Conservation (phyloP, 2,797 vertebrate genomes). For the Smutsia temminckii region DNA sequence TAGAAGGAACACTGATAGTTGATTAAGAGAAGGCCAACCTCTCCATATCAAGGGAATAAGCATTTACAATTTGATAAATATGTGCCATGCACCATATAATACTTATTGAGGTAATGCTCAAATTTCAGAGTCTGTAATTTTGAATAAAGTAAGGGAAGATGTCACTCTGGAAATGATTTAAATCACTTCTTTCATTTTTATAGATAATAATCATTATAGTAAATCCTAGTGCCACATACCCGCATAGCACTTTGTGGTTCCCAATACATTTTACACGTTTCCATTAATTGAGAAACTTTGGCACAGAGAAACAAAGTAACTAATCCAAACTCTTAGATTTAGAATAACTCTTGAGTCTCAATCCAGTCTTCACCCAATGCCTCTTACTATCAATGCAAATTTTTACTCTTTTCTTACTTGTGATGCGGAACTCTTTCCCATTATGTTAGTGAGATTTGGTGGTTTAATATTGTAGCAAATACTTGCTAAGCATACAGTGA, state of each 20-base stretch:
- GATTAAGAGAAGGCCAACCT: not conserved
- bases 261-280: not conserved
- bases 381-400: not conserved
- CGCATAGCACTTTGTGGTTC: not conserved
- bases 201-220: not conserved
- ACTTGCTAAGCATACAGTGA: not conserved
- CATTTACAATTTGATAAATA: not conserved
- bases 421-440: not conserved
- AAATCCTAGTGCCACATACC: not conserved
- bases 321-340: not conserved
- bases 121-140: not conserved
- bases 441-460: not conserved
- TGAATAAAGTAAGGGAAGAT: not conserved
- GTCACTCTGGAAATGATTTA: not conserved
- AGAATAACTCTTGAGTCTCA: not conserved
- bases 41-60: not conserved
- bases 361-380: not conserved
- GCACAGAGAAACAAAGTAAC: not conserved
- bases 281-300: not conserved
- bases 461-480: not conserved
- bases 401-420: not conserved
- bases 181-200: not conserved
- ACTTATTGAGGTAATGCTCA: not conserved
- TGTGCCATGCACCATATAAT: not conserved
- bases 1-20: not conserved